A percentile compares a stretch with the other conserved stretches of the same genome.
Conservation (phyloP, 2,888 invertebrate species). For the Gastrophysa polygoni region DNA sequence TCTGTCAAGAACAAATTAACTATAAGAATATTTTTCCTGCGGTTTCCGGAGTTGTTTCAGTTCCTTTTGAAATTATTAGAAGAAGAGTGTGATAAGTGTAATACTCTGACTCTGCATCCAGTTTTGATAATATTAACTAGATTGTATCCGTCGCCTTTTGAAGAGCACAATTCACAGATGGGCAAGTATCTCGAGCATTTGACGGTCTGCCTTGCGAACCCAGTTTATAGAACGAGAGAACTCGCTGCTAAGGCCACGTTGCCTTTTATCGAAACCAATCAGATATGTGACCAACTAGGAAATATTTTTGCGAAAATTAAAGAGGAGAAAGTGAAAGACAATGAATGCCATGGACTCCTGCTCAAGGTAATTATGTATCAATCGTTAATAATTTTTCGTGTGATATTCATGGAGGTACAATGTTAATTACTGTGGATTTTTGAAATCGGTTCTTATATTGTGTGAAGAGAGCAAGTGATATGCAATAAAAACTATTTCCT, state of each 20-base stretch:
- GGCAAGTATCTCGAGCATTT: slow-evolving; percentile 70
- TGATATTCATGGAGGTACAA: no score
- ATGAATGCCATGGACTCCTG: slow-evolving; percentile 70
- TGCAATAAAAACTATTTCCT: no score
- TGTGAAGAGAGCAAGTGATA: no score
- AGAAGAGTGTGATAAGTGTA: slow-evolving; percentile 53
- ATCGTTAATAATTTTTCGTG: no score
- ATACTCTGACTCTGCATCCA: slow-evolving; percentile 73
- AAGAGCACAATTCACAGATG: slow-evolving; percentile 69
- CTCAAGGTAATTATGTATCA: slow-evolving; percentile 70
- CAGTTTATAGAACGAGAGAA: slow-evolving; percentile 71
- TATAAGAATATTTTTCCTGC: slow-evolving; percentile 79
- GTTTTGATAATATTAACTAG: slow-evolving; percentile 77
- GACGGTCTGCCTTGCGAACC: slow-evolving; percentile 67
- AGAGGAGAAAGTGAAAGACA: slow-evolving; percentile 57
- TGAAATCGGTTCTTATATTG: no score
- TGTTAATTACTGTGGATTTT: no score
- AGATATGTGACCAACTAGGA: slow-evolving; percentile 48
- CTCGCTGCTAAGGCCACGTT: slow-evolving; percentile 75
- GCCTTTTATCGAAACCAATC: slow-evolving; percentile 60
- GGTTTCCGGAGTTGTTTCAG: slow-evolving; percentile 67
- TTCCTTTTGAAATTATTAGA: slow-evolving; percentile 58
- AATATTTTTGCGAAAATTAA: slow-evolving; percentile 40
- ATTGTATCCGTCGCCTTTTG: slow-evolving; percentile 76
- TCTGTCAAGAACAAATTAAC: slow-evolving; percentile 73